A percentile compares a stretch with the other conserved stretches of the same genome.
phyloP scores from a whole-genome alignment of 2,888 invertebrate genomes.

The Eustalomyia histrio region DNA sequence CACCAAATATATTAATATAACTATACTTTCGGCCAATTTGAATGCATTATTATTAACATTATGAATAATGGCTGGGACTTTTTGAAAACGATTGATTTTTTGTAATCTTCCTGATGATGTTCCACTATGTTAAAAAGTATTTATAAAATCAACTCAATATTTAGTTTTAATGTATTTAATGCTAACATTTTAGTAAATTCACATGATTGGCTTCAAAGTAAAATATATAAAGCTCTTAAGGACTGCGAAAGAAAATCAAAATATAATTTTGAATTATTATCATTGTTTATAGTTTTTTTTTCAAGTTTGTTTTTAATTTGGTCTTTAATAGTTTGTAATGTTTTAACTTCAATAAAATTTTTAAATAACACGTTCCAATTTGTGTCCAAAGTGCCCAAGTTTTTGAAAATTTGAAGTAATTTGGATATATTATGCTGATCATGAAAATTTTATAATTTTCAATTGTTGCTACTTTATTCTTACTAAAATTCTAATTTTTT shows the following conservation, averaged over 20 bases:
- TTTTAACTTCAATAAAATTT: not conserved
- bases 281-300: constrained; percentile 16
- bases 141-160: too few species aligned
- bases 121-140: constrained; percentile 77
- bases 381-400: too few species aligned
- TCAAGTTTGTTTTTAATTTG: not conserved
- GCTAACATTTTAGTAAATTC: constrained; percentile 82
- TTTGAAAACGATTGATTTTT: constrained; percentile 81
- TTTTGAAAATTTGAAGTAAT: too few species aligned
- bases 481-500: too few species aligned
- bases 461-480: too few species aligned
- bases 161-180: not conserved
- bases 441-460: too few species aligned
- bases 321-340: not conserved
- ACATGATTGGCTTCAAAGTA: constrained; percentile 82
- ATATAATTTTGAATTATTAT: constrained; percentile 81
- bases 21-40: constrained; percentile 83
- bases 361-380: too few species aligned
- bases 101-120: constrained; percentile 82
- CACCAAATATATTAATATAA: constrained; percentile 81
- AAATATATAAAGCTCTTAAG: constrained; percentile 84
- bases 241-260: constrained; percentile 87
- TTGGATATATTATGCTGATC: too few species aligned
- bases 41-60: constrained; percentile 80
- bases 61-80: constrained; percentile 83